Conservation (phyloP, 2,797 vertebrate genomes). For the Naso thynnoides region DNA sequence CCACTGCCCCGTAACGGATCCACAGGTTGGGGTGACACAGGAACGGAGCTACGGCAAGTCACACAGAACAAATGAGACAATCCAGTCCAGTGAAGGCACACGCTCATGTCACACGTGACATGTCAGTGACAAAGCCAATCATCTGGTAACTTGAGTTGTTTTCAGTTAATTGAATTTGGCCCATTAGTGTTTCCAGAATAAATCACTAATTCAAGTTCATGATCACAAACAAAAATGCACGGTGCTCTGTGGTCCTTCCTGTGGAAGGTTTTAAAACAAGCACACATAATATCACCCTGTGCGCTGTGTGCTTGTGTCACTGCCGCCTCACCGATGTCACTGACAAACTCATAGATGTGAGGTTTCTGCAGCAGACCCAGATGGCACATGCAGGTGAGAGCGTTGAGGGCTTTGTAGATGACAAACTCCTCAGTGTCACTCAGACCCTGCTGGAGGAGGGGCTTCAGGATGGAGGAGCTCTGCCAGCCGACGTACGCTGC, state of each 20-base stretch:
- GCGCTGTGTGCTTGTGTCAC: no score
- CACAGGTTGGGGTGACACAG: slow-evolving; percentile 97
- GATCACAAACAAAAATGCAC: no score
- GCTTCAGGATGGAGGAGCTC: slow-evolving; percentile 97
- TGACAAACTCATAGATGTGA: slow-evolving; percentile 97
- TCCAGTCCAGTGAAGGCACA: no score
- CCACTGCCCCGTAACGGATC: slow-evolving; percentile 97
- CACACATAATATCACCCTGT: no score
- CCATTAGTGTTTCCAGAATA: no score
- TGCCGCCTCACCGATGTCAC: slow-evolving; percentile 90
- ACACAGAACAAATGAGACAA: slow-evolving; percentile 2
- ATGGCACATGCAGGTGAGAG: slow-evolving; percentile 98
- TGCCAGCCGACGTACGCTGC: slow-evolving; percentile 99
- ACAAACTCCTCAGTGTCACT: slow-evolving; percentile 98
- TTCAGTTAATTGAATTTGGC: no score
- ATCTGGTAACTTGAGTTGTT: no score
- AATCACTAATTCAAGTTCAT: no score
- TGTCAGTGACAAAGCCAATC: no score
- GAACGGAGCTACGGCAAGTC: slow-evolving; percentile 89
- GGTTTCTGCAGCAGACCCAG: slow-evolving; percentile 96
- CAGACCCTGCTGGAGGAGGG: slow-evolving; percentile 96
- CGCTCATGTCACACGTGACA: no score
- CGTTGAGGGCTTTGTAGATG: slow-evolving; percentile 96
- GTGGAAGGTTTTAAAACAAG: no score
- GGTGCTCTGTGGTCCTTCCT: no score